These are phyloP conservation scores for Aplysina aerophoba DNA, from an alignment of 37 sponge, comb jelly and placozoan genomes.

Conservation along the genomic window DNA sequence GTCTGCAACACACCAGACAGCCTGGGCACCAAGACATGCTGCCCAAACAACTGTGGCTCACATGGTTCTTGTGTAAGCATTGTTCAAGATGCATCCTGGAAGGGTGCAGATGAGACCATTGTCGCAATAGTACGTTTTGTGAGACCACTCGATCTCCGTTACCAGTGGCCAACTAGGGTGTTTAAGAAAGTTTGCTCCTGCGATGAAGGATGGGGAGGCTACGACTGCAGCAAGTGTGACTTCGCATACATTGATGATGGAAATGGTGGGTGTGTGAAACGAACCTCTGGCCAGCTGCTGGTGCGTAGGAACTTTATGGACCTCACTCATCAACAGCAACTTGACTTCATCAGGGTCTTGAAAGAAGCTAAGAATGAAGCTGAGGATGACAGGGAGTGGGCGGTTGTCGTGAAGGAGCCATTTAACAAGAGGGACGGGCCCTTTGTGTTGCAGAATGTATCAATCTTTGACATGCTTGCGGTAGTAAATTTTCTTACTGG, in stretches of 20 bases:
- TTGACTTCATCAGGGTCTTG: background rate
- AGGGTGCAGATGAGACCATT: too few relatives aligned
- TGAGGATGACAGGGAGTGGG: background rate
- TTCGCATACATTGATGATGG: background rate
- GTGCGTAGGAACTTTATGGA: background rate
- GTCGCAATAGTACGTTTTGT: too few relatives aligned
- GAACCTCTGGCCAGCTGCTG: background rate
- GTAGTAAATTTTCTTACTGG: background rate
- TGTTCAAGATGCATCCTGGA: too few relatives aligned
- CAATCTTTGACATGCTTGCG: slow-evolving; percentile 20
- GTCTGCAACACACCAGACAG: too few relatives aligned
- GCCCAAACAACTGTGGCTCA: too few relatives aligned
- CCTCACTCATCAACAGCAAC: background rate
- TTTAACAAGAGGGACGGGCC: background rate
- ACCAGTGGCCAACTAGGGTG: background rate
- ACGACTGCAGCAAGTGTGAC: background rate
- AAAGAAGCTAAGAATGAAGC: background rate
- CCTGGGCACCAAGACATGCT: too few relatives aligned
- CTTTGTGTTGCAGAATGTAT: slow-evolving; percentile 3
- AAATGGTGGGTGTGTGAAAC: background rate
- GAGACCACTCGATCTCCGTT: background rate
- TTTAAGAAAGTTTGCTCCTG: background rate
- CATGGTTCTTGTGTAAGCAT: too few relatives aligned
- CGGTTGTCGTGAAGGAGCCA: slow-evolving; percentile 16
- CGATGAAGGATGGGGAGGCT: background rate